These are phyloP conservation scores for Bungarus multicinctus DNA, from an alignment of 2,113 vertebrate species.

Conservation along the genomic window DNA sequence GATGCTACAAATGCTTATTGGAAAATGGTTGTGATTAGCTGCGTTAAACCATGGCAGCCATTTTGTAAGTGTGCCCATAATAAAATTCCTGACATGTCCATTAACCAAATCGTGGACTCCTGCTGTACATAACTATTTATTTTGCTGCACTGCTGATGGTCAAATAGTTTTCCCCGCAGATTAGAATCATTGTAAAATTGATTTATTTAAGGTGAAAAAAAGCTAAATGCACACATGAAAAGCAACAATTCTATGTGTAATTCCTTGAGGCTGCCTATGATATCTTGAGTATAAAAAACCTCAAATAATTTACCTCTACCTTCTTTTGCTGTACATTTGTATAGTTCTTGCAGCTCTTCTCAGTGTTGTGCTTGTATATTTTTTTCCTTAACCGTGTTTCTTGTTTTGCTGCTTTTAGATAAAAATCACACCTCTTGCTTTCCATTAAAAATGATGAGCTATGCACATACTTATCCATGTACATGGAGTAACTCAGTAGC, in stretches of 20 bases:
- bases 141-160: background rate
- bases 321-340: background rate
- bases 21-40: background rate
- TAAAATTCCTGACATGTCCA: background rate
- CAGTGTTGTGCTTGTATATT: constrained; percentile 26
- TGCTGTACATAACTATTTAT: background rate
- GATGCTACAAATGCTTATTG: background rate
- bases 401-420: constrained; percentile 53
- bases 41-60: background rate
- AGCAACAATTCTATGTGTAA: background rate
- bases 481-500: constrained; percentile 43
- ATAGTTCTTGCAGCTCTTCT: constrained; percentile 7
- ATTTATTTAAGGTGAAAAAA: background rate
- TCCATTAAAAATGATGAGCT: constrained; percentile 45
- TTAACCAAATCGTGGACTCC: background rate
- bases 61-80: background rate
- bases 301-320: background rate
- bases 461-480: constrained; percentile 45
- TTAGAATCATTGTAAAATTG: background rate
- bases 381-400: constrained; percentile 35
- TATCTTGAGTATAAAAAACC: background rate
- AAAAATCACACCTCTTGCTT: constrained; percentile 56
- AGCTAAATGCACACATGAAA: background rate
- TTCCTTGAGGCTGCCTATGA: background rate
- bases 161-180: background rate